phyloP scores from a whole-genome alignment of 2,797 vertebrate genomes.

The Remorina albescens region DNA sequence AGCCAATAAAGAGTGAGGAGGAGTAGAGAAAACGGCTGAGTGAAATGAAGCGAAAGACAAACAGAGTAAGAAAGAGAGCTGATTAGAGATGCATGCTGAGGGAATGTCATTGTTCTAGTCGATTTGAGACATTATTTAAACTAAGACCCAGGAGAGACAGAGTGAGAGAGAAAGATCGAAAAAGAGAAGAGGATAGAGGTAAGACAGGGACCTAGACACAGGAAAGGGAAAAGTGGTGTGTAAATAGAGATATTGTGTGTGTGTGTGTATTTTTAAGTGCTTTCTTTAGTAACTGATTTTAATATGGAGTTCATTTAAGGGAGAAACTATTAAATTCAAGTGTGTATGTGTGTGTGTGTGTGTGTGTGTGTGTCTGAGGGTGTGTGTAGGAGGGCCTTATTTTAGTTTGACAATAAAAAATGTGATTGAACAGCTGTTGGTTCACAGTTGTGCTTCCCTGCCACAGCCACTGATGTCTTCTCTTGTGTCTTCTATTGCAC shows the following conservation, averaged over 20 bases:
- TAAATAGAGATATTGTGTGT: conserved; percentile 19
- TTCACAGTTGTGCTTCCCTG: conserved; percentile 47
- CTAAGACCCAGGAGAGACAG: conserved; percentile 72
- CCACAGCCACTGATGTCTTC: conserved; percentile 12
- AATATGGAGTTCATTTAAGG: conserved; percentile 21
- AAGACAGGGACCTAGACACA: conserved; percentile 39
- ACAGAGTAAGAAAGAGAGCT: conserved; percentile 74
- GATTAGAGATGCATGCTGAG: conserved; percentile 81
- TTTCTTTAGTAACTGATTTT: conserved; percentile 28
- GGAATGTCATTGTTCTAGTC: conserved; percentile 83
- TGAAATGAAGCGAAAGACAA: conserved; percentile 75
- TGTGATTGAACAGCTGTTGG: conserved; percentile 47
- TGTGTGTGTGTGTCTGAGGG: too few species aligned
- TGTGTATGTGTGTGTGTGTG: too few species aligned
- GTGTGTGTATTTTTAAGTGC: background rate
- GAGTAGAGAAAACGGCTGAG: conserved; percentile 51
- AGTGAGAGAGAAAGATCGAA: conserved; percentile 41
- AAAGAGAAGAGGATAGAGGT: conserved; percentile 54
- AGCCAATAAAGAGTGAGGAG: conserved; percentile 56
- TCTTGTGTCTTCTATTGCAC: conserved; percentile 19
- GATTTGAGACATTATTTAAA: conserved; percentile 83
- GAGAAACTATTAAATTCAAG: conserved; percentile 31
- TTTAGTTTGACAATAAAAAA: conserved; percentile 23
- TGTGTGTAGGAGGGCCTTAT: conserved; percentile 35
- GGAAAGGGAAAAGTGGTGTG: conserved; percentile 34